Evolutionary conservation across 2,797 vertebrate genomes (phyloP), one percentile per base, ranked within the genome.

Genomic region (Setipinna tenuifilis): DNA sequence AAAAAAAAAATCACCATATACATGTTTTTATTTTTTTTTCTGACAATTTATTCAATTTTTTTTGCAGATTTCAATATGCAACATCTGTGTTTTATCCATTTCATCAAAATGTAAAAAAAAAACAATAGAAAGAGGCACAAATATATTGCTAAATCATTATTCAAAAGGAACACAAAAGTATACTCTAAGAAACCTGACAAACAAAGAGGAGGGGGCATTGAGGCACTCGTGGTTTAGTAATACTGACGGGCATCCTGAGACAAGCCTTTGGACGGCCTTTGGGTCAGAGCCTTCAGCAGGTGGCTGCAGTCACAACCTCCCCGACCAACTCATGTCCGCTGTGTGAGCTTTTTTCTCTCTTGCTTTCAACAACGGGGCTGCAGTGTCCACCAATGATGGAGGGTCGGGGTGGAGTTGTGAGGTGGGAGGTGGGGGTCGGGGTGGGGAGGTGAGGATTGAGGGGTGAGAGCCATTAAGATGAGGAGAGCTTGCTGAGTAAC

Each of bases 1-100:
- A 95, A 93, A 90, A 80, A 91, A 90, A 83, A 83, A 87, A n/a
- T 31, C 82, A 19, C 50, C 28, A 61, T 59, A 83, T 19, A 19
- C 19, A 83, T 90, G n/a, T 91, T 86, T 84, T 84, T 81, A 80
- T 92, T 95, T 95, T 94, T 87, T 88, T 95, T 95, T 94, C 86
- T 88, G 90, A 93, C 87, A 91, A 94, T 95, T 95, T 95, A 95
- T 96, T 96, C 86, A 91, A 90, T 93, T 93, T 90, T 89, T 84
- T 75, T 54, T 86, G 71, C 35, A 78, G 6, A 86, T 88, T 94
- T 93, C 90, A 93, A 94, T 92, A 93, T 91, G 92, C 90, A 93
- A 94, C 94, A 96, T 95, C 94, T 95, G 95, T 92, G 89, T 93
- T 94, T 93, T 90, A 95, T 95, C 92, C 91, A 92, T 92, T 94